Conservation (phyloP, 2,888 invertebrate genomes). For the Parthenolecanium corni region DNA sequence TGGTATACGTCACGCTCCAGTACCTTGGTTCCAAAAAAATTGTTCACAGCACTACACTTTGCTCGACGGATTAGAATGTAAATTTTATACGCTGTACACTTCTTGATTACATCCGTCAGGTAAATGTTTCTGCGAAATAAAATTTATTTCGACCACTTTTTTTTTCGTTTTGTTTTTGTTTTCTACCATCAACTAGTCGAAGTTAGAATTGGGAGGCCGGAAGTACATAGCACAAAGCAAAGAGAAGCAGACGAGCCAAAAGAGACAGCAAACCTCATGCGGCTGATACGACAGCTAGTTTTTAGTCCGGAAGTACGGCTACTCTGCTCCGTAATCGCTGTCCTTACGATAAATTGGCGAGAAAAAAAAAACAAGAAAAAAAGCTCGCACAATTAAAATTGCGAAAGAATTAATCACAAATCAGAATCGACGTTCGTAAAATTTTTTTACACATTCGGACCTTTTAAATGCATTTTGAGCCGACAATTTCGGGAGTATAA, state of each 20-base stretch:
- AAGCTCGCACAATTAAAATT: neutral
- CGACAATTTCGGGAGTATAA: neutral
- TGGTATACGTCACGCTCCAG: too few relatives aligned
- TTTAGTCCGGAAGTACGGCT: constrained; percentile 24
- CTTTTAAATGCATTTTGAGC: too few relatives aligned
- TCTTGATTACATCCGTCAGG: constrained; percentile 5
- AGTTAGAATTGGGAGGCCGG: neutral
- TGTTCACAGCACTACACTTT: too few relatives aligned
- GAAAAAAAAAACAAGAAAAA: constrained; percentile 5
- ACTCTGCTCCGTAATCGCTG: neutral
- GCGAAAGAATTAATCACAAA: neutral
- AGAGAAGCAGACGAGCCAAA: too few relatives aligned
- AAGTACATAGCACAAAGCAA: neutral
- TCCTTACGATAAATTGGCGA: neutral
- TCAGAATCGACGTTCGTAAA: neutral
- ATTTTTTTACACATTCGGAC: neutral
- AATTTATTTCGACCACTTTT: neutral
- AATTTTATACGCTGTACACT: neutral
- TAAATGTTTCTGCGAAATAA: neutral
- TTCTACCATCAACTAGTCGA: neutral
- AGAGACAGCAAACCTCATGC: too few relatives aligned
- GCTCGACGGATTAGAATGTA: neutral
- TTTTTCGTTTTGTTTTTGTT: too few relatives aligned
- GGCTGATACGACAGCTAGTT: neutral
- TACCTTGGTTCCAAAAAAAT: too few relatives aligned